Evolutionary conservation across 2,113 vertebrate species (phyloP).

Genomic region (Egretta garzetta): DNA sequence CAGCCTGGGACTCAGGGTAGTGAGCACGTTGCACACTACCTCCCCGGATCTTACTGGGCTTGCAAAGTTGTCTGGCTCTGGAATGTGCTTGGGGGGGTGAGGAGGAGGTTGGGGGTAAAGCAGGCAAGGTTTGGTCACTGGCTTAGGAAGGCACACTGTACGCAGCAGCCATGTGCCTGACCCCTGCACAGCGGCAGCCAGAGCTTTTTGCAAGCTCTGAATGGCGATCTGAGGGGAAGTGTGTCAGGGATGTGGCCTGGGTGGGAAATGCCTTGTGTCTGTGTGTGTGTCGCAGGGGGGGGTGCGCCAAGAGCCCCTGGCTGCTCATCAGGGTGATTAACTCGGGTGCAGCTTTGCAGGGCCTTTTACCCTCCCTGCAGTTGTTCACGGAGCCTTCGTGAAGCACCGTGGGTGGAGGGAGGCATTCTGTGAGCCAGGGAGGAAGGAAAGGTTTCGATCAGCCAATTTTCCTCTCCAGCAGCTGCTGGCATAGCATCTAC

Average conservation of each 20-base stretch:
- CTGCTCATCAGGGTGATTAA: background rate
- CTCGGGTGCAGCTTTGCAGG: background rate
- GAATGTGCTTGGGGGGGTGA: background rate
- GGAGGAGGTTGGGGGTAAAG: background rate
- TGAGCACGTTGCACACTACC: background rate
- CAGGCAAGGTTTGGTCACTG: background rate
- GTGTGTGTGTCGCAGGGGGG: background rate
- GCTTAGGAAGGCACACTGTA: background rate
- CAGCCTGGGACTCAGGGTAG: background rate
- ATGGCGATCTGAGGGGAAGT: background rate
- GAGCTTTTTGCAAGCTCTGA: background rate
- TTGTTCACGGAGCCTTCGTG: background rate
- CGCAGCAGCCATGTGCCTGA: background rate
- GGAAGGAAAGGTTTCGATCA: background rate
- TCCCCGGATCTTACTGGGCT: background rate
- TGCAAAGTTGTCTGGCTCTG: background rate
- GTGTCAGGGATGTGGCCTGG: background rate
- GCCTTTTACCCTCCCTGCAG: background rate
- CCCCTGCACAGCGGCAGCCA: accelerated
- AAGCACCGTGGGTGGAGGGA: background rate
- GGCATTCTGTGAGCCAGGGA: background rate
- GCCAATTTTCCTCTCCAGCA: background rate
- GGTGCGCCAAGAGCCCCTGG: background rate
- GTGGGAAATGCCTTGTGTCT: background rate
- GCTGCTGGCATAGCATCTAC: background rate